A percentile compares a stretch with the other conserved stretches of the same genome.
Evolutionary conservation across 2,888 invertebrate species (phyloP).

Genomic region (Herminia tarsipennalis): DNA sequence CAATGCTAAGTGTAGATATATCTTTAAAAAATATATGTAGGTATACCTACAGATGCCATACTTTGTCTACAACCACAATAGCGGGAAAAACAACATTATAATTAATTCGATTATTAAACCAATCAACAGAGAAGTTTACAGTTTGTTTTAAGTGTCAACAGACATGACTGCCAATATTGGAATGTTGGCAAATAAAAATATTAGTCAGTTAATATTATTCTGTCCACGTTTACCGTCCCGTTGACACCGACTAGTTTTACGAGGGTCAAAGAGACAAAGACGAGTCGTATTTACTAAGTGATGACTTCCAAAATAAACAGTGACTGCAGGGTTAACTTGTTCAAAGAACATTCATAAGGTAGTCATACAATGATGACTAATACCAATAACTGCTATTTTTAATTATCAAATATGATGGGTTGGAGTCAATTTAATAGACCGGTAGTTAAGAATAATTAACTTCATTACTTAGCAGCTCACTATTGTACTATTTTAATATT

Average conservation of each 20-base stretch:
- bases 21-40: no score
- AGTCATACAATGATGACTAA: not conserved
- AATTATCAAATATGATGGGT: no score
- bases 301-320: slow-evolving; percentile 20
- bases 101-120: no score
- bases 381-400: no score
- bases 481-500: no score
- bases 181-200: slow-evolving; percentile 42
- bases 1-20: no score
- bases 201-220: slow-evolving; percentile 53
- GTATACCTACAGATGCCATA: no score
- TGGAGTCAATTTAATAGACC: no score
- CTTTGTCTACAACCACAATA: no score
- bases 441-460: no score
- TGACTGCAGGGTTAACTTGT: slow-evolving; percentile 27
- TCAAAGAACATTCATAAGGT: slow-evolving; percentile 11
- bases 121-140: slow-evolving; percentile 14
- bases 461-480: no score
- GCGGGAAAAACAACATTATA: no score
- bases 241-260: slow-evolving; percentile 36
- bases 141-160: slow-evolving; percentile 19
- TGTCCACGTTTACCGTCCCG: slow-evolving; percentile 44
- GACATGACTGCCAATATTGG: slow-evolving; percentile 30
- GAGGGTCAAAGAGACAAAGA: slow-evolving; percentile 48
- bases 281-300: slow-evolving; percentile 7